phyloP scores from a whole-genome alignment of 2,888 invertebrate species.

The Nebria salina region DNA sequence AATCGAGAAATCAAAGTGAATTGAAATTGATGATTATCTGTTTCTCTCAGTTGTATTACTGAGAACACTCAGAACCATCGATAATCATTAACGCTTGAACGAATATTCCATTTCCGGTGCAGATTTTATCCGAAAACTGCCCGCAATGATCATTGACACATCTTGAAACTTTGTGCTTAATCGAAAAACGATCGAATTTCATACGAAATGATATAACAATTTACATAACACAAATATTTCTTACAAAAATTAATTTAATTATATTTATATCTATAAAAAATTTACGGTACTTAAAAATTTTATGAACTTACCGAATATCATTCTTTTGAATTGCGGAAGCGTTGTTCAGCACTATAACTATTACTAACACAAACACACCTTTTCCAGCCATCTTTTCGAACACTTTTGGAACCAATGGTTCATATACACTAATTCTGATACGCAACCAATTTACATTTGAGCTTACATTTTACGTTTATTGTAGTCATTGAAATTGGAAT shows the following conservation, averaged over 20 bases:
- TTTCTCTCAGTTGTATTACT: background rate
- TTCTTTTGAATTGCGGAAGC: background rate
- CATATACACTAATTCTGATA: background rate
- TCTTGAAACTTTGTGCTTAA: background rate
- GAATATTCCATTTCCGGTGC: slow-evolving; percentile 39
- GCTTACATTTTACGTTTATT: slow-evolving; percentile 10
- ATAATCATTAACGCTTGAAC: slow-evolving; percentile 38
- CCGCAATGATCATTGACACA: slow-evolving; percentile 10
- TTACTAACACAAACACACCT: background rate
- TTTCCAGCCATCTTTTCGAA: background rate
- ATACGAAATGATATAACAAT: background rate
- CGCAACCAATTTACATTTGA: slow-evolving; percentile 3
- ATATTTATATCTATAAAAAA: too few species aligned
- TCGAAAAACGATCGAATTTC: background rate
- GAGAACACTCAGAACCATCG: slow-evolving; percentile 6
- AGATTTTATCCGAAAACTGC: slow-evolving; percentile 26
- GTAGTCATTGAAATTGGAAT: slow-evolving; percentile 26
- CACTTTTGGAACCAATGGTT: slow-evolving; percentile 10
- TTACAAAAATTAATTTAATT: too few species aligned
- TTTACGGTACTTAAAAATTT: too few species aligned
- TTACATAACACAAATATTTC: too few species aligned
- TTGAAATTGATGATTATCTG: background rate
- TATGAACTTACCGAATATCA: background rate
- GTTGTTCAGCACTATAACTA: background rate
- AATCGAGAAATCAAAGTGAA: background rate